A percentile compares a stretch with the other conserved stretches of the same genome.
These are phyloP conservation scores for Drosophila ogumai DNA, from an alignment of 1,140 invertebrate species.

Conservation along the genomic window DNA sequence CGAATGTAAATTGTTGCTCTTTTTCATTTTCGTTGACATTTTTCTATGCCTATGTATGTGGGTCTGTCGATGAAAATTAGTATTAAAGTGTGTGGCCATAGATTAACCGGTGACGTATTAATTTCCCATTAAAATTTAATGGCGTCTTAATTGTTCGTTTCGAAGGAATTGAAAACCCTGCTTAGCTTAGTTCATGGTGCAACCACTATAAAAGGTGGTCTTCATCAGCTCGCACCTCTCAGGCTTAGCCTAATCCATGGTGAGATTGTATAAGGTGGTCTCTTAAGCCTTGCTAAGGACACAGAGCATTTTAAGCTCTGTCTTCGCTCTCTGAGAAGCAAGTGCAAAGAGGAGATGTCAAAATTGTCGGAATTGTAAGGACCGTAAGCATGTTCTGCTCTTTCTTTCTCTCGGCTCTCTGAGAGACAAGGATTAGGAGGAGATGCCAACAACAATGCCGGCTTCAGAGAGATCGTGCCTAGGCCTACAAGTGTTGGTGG, in stretches of 20 bases:
- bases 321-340: not conserved
- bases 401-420: no score
- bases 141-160: not conserved
- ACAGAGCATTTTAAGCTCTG: not conserved
- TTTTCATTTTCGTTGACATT: constrained; percentile 31
- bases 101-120: constrained; percentile 6
- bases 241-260: not conserved
- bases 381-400: no score
- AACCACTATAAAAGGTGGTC: not conserved
- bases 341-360: not conserved
- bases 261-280: not conserved
- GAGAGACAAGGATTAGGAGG: no score
- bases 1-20: constrained; percentile 68
- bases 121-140: constrained; percentile 10
- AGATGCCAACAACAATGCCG: no score
- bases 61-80: constrained; percentile 1
- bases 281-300: not conserved
- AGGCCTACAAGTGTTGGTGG: not conserved
- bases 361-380: no score
- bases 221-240: not conserved
- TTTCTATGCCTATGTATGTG: not conserved
- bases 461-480: no score
- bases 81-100: constrained; percentile 9
- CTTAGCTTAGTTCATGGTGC: not conserved
- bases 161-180: not conserved